Conservation (phyloP, 2,888 invertebrate genomes). For the Melanostoma mellinum region DNA sequence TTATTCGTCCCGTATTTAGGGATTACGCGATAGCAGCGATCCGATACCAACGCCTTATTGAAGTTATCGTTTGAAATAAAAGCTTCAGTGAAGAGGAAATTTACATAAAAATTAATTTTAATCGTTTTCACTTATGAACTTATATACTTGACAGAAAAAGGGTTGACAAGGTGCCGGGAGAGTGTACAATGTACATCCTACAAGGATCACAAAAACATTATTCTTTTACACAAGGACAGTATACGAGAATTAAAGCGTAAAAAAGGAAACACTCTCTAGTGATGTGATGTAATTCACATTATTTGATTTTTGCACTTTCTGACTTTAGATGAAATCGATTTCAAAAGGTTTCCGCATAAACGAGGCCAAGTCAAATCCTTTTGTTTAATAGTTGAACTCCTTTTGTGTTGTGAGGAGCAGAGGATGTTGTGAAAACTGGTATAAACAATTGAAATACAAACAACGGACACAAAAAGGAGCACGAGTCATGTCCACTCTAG, state of each 20-base stretch:
- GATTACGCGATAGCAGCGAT: conserved; percentile 2
- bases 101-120: not conserved
- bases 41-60: conserved; percentile 12
- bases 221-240: not conserved
- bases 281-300: conserved; percentile 33
- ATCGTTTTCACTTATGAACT: conserved; percentile 20
- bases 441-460: not conserved
- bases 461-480: conserved; percentile 21
- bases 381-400: too few species aligned
- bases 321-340: conserved; percentile 19
- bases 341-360: not conserved
- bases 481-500: conserved; percentile 51
- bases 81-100: not conserved
- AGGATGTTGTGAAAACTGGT: too few species aligned
- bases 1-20: not conserved
- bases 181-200: too few species aligned
- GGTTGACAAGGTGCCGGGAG: too few species aligned
- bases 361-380: too few species aligned
- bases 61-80: conserved; percentile 3
- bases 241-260: not conserved
- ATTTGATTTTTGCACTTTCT: not conserved
- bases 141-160: not conserved
- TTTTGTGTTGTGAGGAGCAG: too few species aligned
- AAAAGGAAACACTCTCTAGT: not conserved
- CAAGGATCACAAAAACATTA: not conserved